Conservation (phyloP, 35 echinoderm and acorn worm genomes). For the Lytechinus pictus region DNA sequence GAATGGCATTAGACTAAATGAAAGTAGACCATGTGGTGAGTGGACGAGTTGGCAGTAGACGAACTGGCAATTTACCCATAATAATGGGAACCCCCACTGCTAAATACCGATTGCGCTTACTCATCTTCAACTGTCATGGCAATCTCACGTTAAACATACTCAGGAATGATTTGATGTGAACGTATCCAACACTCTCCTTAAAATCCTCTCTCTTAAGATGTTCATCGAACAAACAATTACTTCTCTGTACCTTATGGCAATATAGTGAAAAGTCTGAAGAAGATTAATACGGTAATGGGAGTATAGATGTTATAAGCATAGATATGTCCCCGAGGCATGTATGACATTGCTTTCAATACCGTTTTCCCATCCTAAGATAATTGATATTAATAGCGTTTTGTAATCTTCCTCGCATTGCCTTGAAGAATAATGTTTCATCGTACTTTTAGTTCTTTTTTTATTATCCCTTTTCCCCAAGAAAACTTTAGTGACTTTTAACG, state of each 20-base stretch:
- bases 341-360: background rate
- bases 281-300: background rate
- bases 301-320: background rate
- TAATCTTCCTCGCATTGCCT: background rate
- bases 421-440: background rate
- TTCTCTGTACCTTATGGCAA: background rate
- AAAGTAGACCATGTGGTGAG: no score
- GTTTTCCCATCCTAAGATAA: background rate
- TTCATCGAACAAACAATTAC: background rate
- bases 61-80: no score
- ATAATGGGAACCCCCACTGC: background rate
- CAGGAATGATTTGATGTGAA: background rate
- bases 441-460: background rate
- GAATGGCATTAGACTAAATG: no score
- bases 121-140: background rate
- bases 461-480: background rate
- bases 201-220: background rate
- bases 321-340: background rate
- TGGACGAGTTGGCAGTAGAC: no score
- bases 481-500: background rate
- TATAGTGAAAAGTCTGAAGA: background rate
- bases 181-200: background rate
- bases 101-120: background rate
- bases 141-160: background rate
- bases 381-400: slow-evolving; percentile 20